These are phyloP conservation scores for Labeo catla DNA, from an alignment of 2,113 vertebrate genomes.

Conservation along the genomic window DNA sequence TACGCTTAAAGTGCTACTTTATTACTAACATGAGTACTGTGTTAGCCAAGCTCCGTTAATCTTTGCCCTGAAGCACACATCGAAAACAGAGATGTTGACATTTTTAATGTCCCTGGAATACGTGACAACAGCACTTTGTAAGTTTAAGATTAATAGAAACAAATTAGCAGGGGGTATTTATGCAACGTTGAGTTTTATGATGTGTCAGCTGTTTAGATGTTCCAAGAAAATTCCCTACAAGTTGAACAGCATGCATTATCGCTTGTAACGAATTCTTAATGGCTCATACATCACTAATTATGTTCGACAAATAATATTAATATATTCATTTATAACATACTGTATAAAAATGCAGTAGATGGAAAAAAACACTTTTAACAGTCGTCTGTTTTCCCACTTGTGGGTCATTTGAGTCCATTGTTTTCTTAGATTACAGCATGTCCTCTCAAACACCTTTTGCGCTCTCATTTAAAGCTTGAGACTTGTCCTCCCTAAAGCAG, in stretches of 20 bases:
- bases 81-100: slow-evolving; percentile 2
- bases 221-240: slow-evolving; percentile 6
- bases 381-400: neutral
- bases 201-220: slow-evolving; percentile 47
- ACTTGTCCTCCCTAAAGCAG: slow-evolving; percentile 21
- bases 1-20: slow-evolving; percentile 28
- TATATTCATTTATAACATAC: neutral
- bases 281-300: neutral
- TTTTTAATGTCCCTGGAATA: slow-evolving; percentile 21
- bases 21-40: neutral
- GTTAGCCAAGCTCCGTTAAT: slow-evolving; percentile 23
- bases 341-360: neutral
- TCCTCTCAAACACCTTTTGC: neutral
- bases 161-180: slow-evolving; percentile 54
- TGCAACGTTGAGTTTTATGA: slow-evolving; percentile 55
- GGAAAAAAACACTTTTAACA: neutral
- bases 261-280: neutral
- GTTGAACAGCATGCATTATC: neutral
- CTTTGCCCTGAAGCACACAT: slow-evolving; percentile 11
- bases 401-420: slow-evolving; percentile 1
- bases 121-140: neutral
- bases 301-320: neutral
- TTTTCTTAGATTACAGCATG: slow-evolving; percentile 25
- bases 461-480: neutral
- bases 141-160: slow-evolving; percentile 58